These are phyloP conservation scores for Procapra przewalskii DNA, from an alignment of 2,113 vertebrate genomes.

Conservation along the genomic window DNA sequence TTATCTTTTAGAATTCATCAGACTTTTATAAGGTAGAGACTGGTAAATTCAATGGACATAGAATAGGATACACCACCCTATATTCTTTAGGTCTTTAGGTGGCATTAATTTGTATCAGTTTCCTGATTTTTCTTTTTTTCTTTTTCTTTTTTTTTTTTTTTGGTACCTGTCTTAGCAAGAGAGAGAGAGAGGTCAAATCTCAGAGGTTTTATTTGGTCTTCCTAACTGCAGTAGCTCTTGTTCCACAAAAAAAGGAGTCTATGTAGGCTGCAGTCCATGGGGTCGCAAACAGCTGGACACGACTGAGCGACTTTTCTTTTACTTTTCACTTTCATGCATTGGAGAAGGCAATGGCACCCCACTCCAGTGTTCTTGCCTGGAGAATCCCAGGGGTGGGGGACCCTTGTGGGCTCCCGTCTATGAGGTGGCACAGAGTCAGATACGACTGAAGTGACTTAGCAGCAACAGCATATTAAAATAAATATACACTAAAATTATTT, in stretches of 20 bases:
- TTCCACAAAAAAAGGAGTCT: not conserved
- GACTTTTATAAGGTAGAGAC: not conserved
- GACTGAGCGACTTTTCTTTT: not conserved
- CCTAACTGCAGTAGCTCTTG: not conserved
- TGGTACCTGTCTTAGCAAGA: not conserved
- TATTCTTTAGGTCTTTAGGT: not conserved
- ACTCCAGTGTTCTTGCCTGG: too few species aligned
- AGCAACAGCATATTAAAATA: not conserved
- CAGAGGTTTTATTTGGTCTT: not conserved
- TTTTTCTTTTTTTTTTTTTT: not conserved
- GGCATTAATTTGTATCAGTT: not conserved
- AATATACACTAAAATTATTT: not conserved
- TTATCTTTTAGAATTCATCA: not conserved
- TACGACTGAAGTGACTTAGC: too few species aligned
- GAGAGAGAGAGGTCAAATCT: not conserved
- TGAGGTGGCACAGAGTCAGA: too few species aligned
- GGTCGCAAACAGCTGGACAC: fast-evolving
- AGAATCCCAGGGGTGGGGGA: too few species aligned
- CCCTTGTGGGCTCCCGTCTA: too few species aligned
- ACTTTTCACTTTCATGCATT: too few species aligned
- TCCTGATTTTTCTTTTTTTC: not conserved
- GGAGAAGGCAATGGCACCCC: too few species aligned
- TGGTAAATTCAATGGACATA: not conserved
- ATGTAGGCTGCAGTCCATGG: too few species aligned
- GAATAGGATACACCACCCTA: not conserved